Evolutionary conservation across 2,797 vertebrate genomes (phyloP).

Genomic region (Phoebastria nigripes): DNA sequence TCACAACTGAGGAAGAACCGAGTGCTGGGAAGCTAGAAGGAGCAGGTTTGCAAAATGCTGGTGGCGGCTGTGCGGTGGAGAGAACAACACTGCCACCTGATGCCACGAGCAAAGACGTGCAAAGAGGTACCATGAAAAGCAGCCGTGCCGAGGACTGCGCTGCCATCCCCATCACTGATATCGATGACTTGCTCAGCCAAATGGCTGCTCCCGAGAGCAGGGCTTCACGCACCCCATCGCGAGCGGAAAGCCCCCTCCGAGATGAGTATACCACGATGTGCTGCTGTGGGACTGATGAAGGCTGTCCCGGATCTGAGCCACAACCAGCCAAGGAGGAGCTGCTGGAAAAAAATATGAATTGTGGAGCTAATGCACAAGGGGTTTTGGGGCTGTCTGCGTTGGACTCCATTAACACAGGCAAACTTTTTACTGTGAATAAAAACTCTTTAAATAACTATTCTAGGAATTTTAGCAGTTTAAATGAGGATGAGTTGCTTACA

Average conservation of each 20-base stretch:
- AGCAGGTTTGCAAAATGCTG: neutral
- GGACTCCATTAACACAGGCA: conserved; percentile 73
- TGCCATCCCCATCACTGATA: conserved; percentile 70
- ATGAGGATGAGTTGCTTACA: conserved; percentile 62
- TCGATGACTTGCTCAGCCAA: conserved; percentile 75
- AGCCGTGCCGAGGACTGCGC: neutral
- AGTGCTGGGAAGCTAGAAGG: conserved; percentile 7
- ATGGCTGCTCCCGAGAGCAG: conserved; percentile 35
- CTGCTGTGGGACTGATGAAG: conserved; percentile 24
- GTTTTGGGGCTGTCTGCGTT: conserved; percentile 70
- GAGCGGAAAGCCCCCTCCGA: neutral
- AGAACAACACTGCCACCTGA: neutral
- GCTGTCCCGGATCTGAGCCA: neutral
- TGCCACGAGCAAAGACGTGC: neutral
- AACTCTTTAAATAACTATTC: conserved; percentile 83
- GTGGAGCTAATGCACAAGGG: conserved; percentile 18
- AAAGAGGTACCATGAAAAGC: neutral
- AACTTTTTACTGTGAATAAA: conserved; percentile 78
- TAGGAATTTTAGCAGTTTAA: conserved; percentile 77
- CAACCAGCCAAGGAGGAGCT: neutral
- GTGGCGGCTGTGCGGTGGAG: neutral
- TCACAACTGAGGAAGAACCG: neutral
- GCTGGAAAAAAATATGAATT: neutral
- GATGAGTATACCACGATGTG: conserved; percentile 38
- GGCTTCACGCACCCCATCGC: neutral